phyloP scores from a whole-genome alignment of 2,888 invertebrate species.

The Synanthedon tipuliformis region DNA sequence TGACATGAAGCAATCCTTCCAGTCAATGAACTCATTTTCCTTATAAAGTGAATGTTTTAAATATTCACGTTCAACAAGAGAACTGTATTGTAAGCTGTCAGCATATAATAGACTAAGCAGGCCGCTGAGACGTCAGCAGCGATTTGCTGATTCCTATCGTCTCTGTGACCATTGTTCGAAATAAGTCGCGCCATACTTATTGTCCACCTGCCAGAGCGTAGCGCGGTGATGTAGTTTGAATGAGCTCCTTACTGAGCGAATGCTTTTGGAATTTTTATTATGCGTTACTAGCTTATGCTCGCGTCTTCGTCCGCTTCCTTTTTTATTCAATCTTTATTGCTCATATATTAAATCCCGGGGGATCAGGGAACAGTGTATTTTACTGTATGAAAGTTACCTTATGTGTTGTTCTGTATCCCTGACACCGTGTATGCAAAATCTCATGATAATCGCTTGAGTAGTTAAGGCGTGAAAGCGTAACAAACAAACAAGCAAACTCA shows the following conservation, averaged over 20 bases:
- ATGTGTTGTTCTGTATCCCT: too few species aligned
- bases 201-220: constrained; percentile 38
- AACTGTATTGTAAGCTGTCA: constrained; percentile 16
- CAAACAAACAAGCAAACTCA: too few species aligned
- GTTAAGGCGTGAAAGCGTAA: too few species aligned
- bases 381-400: too few species aligned
- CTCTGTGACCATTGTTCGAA: constrained; percentile 61
- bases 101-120: constrained; percentile 38
- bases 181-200: constrained; percentile 60
- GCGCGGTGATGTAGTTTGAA: constrained; percentile 18
- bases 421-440: too few species aligned
- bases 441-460: too few species aligned
- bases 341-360: too few species aligned
- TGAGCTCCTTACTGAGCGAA: background rate
- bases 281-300: background rate
- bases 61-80: constrained; percentile 37
- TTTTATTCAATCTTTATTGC: too few species aligned
- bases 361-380: too few species aligned
- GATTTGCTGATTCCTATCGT: constrained; percentile 62
- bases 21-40: constrained; percentile 14
- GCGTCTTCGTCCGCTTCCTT: too few species aligned
- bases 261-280: constrained; percentile 39
- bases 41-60: constrained; percentile 24
- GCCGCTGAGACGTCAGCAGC: constrained; percentile 41
- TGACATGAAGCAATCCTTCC: background rate